Evolutionary conservation across 1,140 invertebrate genomes (phyloP), one percentile per base, ranked within the genome.

Genomic region (Euglossa dilemma): DNA sequence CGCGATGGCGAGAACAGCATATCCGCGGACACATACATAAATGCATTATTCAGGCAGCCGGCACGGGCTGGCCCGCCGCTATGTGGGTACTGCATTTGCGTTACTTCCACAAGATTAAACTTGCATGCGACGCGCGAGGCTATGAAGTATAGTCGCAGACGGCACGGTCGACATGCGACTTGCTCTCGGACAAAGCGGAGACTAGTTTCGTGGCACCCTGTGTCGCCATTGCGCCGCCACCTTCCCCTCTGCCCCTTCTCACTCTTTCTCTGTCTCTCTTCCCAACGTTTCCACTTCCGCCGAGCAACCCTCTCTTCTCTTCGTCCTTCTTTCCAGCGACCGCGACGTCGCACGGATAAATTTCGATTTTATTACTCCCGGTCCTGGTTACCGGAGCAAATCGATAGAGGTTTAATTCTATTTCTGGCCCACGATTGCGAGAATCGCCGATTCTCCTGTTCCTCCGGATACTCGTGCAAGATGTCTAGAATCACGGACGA

Each of bases 71-170:
- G 85, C 69, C 80, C 76, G 76, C 72, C 85, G 66, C 73, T 85
- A 83, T 75, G 76, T 83, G 87, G 86, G 84, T 85, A 90, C 90
- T 88, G 91, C 91, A 91, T 92, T 92, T 92, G 89, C 88, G 91
- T 92, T 92, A 92, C 91, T 92, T 92, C 91, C 91, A 92, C 87
- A 87, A 92, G 91, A 92, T 92, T 92, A 92, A 92, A 92, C 91
- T 92, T 92, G 91, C 91, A 92, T 91, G 90, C 90, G 87, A 88
- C 87, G 90, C 87, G 89, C 88, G 87, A 85, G 84, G 72, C 90
- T 91, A 92, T 92, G 90, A 91, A 92, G 91, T 92, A 92, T 91
- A 91, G 89, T 91, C 89, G 90, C 86, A 89, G 90, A 91, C 90
- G 90, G 84, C 73, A 86, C 76, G 66, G 63, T 75, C 90, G 90